Evolutionary conservation across 2,797 vertebrate species (phyloP).

Genomic region (Chrosomus eos): DNA sequence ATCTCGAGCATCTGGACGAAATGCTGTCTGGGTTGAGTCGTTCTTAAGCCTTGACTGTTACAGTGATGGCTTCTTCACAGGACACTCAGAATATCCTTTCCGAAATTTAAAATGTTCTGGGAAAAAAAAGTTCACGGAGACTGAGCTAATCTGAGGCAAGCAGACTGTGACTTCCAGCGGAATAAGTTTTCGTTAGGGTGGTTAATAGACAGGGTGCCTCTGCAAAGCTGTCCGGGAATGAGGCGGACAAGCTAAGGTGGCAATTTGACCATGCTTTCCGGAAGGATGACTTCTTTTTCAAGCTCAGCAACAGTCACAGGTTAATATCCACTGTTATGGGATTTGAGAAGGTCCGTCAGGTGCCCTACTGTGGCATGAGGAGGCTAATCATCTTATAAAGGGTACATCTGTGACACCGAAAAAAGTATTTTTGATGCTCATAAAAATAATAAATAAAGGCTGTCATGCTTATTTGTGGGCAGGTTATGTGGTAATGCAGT

Average conservation of each 20-base stretch:
- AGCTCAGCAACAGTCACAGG: slow-evolving; percentile 13
- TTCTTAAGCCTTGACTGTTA: slow-evolving; percentile 9
- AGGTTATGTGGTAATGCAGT: neutral
- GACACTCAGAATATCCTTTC: slow-evolving; percentile 17
- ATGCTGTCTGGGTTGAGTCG: neutral
- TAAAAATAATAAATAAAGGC: neutral
- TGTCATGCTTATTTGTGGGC: neutral
- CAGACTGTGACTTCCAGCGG: slow-evolving; percentile 37
- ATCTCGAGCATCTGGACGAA: neutral
- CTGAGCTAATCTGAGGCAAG: slow-evolving; percentile 33
- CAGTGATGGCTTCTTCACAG: neutral
- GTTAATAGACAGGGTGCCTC: slow-evolving; percentile 4
- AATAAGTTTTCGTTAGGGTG: slow-evolving; percentile 27
- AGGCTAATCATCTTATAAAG: neutral
- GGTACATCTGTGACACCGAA: slow-evolving; percentile 8
- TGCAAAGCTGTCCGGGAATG: slow-evolving; percentile 4
- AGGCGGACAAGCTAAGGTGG: slow-evolving; percentile 22
- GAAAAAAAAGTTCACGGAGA: slow-evolving; percentile 20
- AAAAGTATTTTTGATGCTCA: slow-evolving; percentile 5
- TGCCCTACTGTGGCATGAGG: neutral
- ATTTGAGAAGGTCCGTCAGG: neutral
- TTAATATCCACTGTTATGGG: slow-evolving; percentile 21
- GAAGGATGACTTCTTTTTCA: slow-evolving; percentile 24
- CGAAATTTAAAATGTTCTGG: slow-evolving; percentile 11
- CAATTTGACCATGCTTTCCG: slow-evolving; percentile 23